These are phyloP conservation scores for Tetrax tetrax DNA, from an alignment of 2,113 vertebrate genomes.

Conservation along the genomic window DNA sequence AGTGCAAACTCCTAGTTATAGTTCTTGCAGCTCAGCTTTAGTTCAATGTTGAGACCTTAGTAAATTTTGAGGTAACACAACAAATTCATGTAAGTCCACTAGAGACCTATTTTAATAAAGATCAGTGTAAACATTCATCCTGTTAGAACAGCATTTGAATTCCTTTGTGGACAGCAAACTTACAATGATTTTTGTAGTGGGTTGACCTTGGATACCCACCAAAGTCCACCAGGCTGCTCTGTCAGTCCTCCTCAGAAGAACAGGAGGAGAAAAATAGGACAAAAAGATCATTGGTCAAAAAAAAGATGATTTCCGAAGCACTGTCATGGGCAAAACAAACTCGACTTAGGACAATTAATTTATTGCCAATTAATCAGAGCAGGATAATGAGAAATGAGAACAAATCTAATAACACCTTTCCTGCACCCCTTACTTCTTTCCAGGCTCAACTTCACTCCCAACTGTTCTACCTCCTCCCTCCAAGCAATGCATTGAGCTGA, in stretches of 20 bases:
- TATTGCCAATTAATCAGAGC: background rate
- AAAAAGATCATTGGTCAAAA: background rate
- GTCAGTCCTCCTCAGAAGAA: background rate
- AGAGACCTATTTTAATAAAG: background rate
- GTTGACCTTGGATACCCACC: background rate
- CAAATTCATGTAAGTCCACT: background rate
- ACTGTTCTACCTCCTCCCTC: background rate
- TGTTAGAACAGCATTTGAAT: background rate
- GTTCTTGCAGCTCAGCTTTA: background rate
- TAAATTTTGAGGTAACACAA: background rate
- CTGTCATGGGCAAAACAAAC: background rate
- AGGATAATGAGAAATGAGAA: background rate
- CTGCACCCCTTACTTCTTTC: background rate
- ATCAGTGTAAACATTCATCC: background rate
- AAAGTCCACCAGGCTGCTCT: background rate
- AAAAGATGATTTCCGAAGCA: background rate
- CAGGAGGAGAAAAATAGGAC: background rate
- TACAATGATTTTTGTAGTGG: background rate
- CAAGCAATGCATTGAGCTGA: rapidly evolving
- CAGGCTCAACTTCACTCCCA: background rate
- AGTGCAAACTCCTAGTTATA: background rate
- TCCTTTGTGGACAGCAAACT: background rate
- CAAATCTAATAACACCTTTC: background rate
- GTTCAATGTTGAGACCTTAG: background rate
- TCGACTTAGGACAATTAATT: background rate